Percentiles rank a stretch among this genome's conserved stretches.
phyloP scores from a whole-genome alignment of 2,113 vertebrate genomes.

The Mastomys coucha region DNA sequence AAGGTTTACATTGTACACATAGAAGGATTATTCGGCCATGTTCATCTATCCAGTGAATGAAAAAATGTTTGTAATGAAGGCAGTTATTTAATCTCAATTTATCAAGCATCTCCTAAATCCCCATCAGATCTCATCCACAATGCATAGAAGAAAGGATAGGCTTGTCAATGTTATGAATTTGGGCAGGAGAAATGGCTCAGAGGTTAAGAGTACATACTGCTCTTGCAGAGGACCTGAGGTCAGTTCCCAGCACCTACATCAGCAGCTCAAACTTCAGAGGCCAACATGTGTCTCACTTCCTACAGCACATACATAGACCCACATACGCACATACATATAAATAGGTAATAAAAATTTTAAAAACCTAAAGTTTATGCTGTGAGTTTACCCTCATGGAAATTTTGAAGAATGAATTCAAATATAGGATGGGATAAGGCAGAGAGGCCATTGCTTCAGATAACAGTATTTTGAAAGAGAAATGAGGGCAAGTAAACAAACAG shows the following conservation, averaged over 20 bases:
- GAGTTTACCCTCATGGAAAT: background rate
- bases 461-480: background rate
- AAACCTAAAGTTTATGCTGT: background rate
- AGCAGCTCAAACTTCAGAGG: background rate
- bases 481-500: background rate
- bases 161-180: background rate
- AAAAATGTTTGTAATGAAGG: constrained; percentile 1
- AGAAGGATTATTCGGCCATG: background rate
- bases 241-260: background rate
- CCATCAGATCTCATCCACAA: background rate
- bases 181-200: background rate
- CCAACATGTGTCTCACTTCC: background rate
- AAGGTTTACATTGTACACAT: background rate
- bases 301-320: background rate
- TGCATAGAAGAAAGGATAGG: background rate
- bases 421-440: background rate
- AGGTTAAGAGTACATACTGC: background rate
- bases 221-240: too few relatives aligned
- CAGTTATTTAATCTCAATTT: constrained; percentile 26
- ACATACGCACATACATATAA: background rate
- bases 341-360: background rate
- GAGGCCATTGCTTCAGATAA: background rate
- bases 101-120: background rate
- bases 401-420: constrained; percentile 15
- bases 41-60: background rate